Evolutionary conservation across 2,113 vertebrate species (phyloP).

Genomic region (Microcebus jonahi): DNA sequence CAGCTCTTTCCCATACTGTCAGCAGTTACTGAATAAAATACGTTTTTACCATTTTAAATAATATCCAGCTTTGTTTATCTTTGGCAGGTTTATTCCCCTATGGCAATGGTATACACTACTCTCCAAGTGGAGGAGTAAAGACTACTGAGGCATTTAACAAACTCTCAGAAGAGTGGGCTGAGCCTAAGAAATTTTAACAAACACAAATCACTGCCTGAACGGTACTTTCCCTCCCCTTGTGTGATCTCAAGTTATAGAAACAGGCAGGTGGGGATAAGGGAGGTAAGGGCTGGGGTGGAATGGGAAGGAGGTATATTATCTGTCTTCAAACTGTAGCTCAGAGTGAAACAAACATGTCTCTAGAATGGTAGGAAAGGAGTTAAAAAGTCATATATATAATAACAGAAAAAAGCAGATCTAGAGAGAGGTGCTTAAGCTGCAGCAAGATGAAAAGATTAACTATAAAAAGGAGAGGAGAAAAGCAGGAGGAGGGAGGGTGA

Average conservation of each 20-base stretch:
- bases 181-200: constrained; percentile 23
- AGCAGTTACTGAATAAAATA: constrained; percentile 12
- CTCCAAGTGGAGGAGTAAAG: background rate
- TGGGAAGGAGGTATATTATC: background rate
- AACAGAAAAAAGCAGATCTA: background rate
- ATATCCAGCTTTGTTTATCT: background rate
- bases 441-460: background rate
- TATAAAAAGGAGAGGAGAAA: background rate
- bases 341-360: background rate
- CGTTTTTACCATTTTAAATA: background rate
- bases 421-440: background rate
- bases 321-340: background rate
- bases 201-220: background rate
- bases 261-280: background rate
- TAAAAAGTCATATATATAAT: background rate
- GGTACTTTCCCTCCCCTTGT: background rate
- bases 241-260: background rate
- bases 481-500: background rate
- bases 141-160: background rate
- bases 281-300: background rate
- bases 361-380: background rate
- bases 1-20: background rate
- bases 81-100: background rate
- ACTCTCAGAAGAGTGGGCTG: background rate
- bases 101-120: background rate